A percentile compares a stretch with the other conserved stretches of the same genome.
Evolutionary conservation across 2,113 vertebrate species (phyloP).

Genomic region (Cinclus mexicanus): DNA sequence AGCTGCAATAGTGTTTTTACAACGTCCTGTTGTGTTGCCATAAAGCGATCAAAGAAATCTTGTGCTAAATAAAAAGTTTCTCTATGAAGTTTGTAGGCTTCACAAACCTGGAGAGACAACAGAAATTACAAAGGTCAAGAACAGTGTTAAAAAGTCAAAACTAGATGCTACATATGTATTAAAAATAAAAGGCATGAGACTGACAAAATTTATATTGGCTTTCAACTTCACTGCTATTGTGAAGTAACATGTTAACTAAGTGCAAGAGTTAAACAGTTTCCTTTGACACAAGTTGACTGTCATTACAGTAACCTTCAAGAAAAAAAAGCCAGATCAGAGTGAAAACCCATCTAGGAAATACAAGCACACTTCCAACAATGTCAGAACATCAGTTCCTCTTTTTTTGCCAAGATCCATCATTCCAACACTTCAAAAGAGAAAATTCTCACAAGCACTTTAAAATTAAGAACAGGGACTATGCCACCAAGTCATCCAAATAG

Average conservation of each 20-base stretch:
- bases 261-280: neutral
- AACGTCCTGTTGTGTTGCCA: conserved; percentile 91
- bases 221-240: neutral
- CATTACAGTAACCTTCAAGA: neutral
- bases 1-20: conserved; percentile 92
- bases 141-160: neutral
- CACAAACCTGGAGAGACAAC: conserved; percentile 82
- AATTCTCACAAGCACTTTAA: neutral
- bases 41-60: conserved; percentile 96
- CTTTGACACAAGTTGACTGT: neutral
- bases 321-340: neutral
- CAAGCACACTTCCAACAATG: neutral
- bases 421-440: neutral
- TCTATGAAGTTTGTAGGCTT: conserved; percentile 93
- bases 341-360: neutral
- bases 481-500: neutral
- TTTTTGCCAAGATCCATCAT: neutral
- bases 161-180: neutral
- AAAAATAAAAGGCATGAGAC: neutral
- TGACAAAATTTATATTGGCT: neutral
- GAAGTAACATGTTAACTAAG: neutral
- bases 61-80: conserved; percentile 96
- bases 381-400: neutral
- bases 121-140: conserved; percentile 1
- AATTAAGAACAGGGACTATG: neutral